These are phyloP conservation scores for Odontophorus gujanensis DNA, from an alignment of 2,113 vertebrate species.

Conservation along the genomic window DNA sequence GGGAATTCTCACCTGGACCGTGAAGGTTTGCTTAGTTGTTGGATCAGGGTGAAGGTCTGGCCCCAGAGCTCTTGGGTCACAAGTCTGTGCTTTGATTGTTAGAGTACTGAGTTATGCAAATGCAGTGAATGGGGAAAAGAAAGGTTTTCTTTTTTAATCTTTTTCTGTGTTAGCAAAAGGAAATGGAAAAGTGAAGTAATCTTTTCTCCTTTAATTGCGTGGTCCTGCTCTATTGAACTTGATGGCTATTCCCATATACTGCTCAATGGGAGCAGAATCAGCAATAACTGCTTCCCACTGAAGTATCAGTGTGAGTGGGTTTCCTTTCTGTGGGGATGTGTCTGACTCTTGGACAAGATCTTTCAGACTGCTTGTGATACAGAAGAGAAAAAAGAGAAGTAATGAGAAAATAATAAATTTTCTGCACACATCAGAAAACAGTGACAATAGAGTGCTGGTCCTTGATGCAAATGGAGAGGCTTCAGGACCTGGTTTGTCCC, in stretches of 20 bases:
- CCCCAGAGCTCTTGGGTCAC: not conserved
- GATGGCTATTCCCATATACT: not conserved
- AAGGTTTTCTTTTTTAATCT: not conserved
- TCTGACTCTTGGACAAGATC: not conserved
- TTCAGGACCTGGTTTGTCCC: not conserved
- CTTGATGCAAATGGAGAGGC: fast-evolving
- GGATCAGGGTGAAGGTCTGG: not conserved
- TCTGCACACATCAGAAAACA: not conserved
- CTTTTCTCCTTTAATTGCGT: constrained; percentile 23
- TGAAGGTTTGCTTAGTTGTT: not conserved
- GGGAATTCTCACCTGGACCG: not conserved
- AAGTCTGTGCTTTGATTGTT: not conserved
- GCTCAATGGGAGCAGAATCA: not conserved
- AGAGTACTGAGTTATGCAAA: not conserved
- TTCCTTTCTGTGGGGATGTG: not conserved
- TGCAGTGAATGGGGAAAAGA: not conserved
- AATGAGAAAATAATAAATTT: not conserved
- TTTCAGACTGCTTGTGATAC: not conserved
- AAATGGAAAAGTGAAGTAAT: constrained; percentile 36
- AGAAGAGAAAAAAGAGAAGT: not conserved
- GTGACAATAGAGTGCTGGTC: not conserved
- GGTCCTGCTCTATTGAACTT: constrained; percentile 27
- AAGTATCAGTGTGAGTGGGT: not conserved
- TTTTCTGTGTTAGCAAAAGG: constrained; percentile 3
- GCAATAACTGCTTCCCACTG: not conserved